Evolutionary conservation across 2,888 invertebrate species (phyloP).

Genomic region (Tortrix viridana): DNA sequence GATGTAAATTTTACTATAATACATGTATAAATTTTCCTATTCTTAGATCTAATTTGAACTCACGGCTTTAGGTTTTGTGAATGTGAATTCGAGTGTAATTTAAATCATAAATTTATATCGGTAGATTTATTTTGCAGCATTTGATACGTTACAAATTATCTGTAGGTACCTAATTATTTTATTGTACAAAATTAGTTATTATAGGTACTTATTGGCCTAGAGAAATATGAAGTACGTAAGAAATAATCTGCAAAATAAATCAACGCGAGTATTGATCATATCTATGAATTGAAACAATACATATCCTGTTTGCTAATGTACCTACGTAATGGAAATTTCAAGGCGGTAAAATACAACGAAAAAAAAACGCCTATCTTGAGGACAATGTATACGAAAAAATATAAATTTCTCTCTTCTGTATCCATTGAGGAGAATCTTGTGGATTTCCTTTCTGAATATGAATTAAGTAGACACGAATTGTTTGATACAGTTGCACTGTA

Average conservation of each 20-base stretch:
- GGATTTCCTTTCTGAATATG: slow-evolving; percentile 64
- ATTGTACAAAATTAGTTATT: slow-evolving; percentile 1
- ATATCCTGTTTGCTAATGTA: slow-evolving; percentile 63
- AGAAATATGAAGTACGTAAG: background rate
- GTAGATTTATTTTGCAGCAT: slow-evolving; percentile 24
- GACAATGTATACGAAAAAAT: slow-evolving; percentile 76
- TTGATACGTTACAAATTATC: background rate
- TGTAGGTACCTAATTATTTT: slow-evolving; percentile 3
- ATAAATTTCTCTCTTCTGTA: slow-evolving; percentile 57
- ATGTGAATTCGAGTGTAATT: slow-evolving; percentile 36
- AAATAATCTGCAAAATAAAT: slow-evolving; percentile 42
- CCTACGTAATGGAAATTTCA: slow-evolving; percentile 55
- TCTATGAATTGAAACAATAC: slow-evolving; percentile 68
- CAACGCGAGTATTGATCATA: slow-evolving; percentile 67
- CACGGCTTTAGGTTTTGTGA: slow-evolving; percentile 38
- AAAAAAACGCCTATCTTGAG: slow-evolving; percentile 53
- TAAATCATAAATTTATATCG: slow-evolving; percentile 29
- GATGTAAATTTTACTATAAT: slow-evolving; percentile 71
- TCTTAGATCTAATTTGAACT: slow-evolving; percentile 50
- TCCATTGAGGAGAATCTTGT: slow-evolving; percentile 61
- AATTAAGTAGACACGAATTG: slow-evolving; percentile 67
- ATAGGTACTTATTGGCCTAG: background rate
- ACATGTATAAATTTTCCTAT: slow-evolving; percentile 58
- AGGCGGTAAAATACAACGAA: slow-evolving; percentile 66
- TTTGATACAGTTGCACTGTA: slow-evolving; percentile 67